Conservation (phyloP, 2,888 invertebrate genomes). For the Bimastos eiseni region DNA sequence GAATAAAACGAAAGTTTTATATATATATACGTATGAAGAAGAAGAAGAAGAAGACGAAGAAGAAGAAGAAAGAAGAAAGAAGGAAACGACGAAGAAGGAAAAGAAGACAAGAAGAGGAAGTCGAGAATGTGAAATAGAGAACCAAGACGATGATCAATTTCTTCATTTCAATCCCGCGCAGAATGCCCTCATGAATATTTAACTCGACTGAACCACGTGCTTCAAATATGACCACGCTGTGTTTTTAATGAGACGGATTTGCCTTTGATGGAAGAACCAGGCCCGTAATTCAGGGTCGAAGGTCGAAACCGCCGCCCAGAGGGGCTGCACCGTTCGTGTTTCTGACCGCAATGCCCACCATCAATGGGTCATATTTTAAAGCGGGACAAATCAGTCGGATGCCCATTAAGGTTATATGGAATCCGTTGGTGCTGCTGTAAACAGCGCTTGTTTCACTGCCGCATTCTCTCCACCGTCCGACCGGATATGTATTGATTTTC, state of each 20-base stretch:
- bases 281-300: background rate
- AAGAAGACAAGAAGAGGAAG: no score
- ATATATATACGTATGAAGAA: no score
- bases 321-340: background rate
- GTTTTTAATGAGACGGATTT: no score
- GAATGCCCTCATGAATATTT: background rate
- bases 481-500: background rate
- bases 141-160: background rate
- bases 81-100: no score
- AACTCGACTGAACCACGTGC: background rate
- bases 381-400: background rate
- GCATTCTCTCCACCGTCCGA: no score
- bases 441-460: no score
- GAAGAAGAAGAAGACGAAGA: no score
- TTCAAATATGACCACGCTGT: background rate
- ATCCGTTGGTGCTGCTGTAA: background rate
- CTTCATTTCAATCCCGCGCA: background rate
- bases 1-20: no score
- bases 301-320: background rate
- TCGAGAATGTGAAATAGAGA: no score
- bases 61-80: no score
- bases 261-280: background rate
- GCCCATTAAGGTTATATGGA: background rate
- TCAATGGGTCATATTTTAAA: background rate
- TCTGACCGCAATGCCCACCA: background rate